phyloP scores from a whole-genome alignment of 2,113 vertebrate species.

The Pangasianodon hypophthalmus region DNA sequence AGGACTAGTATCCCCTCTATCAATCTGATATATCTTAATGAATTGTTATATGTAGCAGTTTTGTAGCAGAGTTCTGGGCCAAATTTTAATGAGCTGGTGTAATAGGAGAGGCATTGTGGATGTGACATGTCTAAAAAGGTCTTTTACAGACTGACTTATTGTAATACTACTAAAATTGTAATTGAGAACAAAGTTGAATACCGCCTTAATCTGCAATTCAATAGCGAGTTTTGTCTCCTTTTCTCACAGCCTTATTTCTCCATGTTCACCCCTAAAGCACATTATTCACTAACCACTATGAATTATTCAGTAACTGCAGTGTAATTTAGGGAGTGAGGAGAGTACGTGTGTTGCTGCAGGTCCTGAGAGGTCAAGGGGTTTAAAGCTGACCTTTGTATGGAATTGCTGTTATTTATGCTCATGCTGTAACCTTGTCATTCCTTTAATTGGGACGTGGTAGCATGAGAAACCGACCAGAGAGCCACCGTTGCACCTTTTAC shows the following conservation, averaged over 20 bases:
- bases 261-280: not conserved
- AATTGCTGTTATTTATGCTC: not conserved
- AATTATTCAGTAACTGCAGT: conserved; percentile 14
- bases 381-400: not conserved
- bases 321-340: not conserved
- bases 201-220: not conserved
- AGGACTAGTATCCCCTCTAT: not conserved
- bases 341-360: not conserved
- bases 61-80: not conserved
- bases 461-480: not conserved
- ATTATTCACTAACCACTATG: not conserved
- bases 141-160: not conserved
- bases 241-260: not conserved
- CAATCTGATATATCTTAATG: not conserved
- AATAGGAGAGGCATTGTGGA: not conserved
- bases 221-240: not conserved
- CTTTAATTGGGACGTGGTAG: not conserved
- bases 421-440: not conserved
- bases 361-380: not conserved
- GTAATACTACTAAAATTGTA: not conserved
- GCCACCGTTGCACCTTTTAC: not conserved
- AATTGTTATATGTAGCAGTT: not conserved
- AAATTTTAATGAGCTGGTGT: not conserved
- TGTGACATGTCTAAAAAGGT: too few species aligned
- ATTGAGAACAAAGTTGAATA: not conserved